Conservation (phyloP, 2,888 invertebrate genomes). For the Poecilus cupreus region DNA sequence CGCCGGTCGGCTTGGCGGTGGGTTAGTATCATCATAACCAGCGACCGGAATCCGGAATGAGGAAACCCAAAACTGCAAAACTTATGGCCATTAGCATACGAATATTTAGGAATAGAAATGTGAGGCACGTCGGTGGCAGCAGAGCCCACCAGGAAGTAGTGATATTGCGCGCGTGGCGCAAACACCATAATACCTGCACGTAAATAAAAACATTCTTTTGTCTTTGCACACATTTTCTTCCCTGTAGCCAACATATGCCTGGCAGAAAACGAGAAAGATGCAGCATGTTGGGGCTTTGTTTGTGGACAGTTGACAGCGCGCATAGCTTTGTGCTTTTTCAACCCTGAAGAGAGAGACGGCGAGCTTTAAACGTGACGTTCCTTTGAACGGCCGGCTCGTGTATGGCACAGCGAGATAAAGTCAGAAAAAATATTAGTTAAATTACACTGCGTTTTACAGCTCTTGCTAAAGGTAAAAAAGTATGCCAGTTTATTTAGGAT, state of each 20-base stretch:
- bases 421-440: slow-evolving; percentile 49
- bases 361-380: slow-evolving; percentile 42
- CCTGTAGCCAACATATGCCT: neutral
- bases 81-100: slow-evolving; percentile 53
- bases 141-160: neutral
- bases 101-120: slow-evolving; percentile 51
- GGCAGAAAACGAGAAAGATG: neutral
- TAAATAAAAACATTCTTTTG: slow-evolving; percentile 52
- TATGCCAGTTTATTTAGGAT: slow-evolving; percentile 20
- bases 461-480: neutral
- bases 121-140: slow-evolving; percentile 9
- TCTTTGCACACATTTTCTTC: slow-evolving; percentile 38
- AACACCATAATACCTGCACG: slow-evolving; percentile 49
- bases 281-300: slow-evolving; percentile 31
- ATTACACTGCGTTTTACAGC: slow-evolving; percentile 46
- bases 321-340: slow-evolving; percentile 54
- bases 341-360: neutral
- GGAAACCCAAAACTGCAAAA: slow-evolving; percentile 25
- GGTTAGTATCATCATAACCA: slow-evolving; percentile 2
- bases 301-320: slow-evolving; percentile 53
- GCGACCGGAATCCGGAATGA: neutral
- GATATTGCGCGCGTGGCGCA: slow-evolving; percentile 21
- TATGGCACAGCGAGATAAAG: slow-evolving; percentile 40
- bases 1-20: neutral
- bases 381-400: slow-evolving; percentile 25